Evolutionary conservation across 2,113 vertebrate species (phyloP), one percentile per base, ranked within the genome.

Genomic region (Apeltes quadracus): DNA sequence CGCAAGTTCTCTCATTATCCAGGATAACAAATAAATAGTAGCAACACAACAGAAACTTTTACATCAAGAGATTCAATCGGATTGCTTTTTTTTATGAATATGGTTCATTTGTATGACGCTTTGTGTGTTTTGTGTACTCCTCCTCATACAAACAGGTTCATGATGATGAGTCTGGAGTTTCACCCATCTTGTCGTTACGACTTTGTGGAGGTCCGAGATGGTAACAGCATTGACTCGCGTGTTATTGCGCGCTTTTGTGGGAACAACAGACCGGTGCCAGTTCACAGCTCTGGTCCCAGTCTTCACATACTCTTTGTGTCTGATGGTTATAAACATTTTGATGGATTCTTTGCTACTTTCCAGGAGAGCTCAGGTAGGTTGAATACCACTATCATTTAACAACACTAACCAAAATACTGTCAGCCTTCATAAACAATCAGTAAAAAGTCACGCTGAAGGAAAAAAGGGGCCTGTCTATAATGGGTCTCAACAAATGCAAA

Each of bases 161-260:
- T 96, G 89, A 99, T 99, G 98, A 53, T 98, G 79, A 99, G 98
- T 69, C 84, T 99, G 92, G 97, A 99, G 90, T 96, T 95, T 82
- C 97, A 99, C 73, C 96, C 95, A 53, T 95, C 93, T 90, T 99
- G 98, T 87, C 97, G 94, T n/a, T 98, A 98, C 23, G 98, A 99
- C 90, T 98, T 95, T 0, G 90, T 99, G 32, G 97, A 99, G 81
- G 87, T 99, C 65, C 94, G 97, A 5, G 96, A 98, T 5, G 97
- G 98, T 4, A 95, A 98, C 86, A 95, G 91, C 74, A 90, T 96
- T 34, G 93, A 93, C 55, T 94, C 96, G 23, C 94, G 25, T 51
- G 92, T 99, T 53, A 97, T 99, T 62, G 97, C 93, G 61, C 95
- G 95, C 57, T 95, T 95, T 88, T 99, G 98, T 85, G 98, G 98